These are phyloP conservation scores for Galagoides demidoff DNA, from an alignment of 2,797 vertebrate species.

Conservation along the genomic window DNA sequence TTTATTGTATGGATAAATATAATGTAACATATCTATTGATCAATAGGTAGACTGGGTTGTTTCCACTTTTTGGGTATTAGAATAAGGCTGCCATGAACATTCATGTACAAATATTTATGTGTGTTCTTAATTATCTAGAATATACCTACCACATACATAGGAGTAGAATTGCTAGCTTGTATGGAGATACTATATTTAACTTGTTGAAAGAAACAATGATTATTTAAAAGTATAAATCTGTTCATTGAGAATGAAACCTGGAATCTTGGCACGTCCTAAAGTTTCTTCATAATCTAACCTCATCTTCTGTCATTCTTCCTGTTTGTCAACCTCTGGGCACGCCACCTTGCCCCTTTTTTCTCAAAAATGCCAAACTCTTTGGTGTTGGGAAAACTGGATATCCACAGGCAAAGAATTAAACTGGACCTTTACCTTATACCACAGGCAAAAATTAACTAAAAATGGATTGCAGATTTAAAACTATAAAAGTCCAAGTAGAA, in stretches of 20 bases:
- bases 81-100: neutral
- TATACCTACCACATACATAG: neutral
- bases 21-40: neutral
- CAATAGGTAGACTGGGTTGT: neutral
- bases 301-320: neutral
- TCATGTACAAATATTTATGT: neutral
- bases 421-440: neutral
- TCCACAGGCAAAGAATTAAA: neutral
- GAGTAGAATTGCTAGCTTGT: neutral
- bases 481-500: neutral
- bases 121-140: neutral
- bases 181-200: neutral
- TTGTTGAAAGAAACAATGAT: neutral
- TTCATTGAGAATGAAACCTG: neutral
- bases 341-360: neutral
- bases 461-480: neutral
- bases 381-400: neutral
- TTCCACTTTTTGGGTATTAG: neutral
- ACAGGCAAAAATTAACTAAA: slow-evolving; percentile 12
- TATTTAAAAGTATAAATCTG: neutral
- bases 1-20: neutral
- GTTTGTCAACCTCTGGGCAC: neutral
- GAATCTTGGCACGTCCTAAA: neutral
- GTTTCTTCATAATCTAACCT: neutral
- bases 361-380: neutral